Evolutionary conservation across 2,113 vertebrate genomes (phyloP).

Genomic region (Carettochelys insculpta): DNA sequence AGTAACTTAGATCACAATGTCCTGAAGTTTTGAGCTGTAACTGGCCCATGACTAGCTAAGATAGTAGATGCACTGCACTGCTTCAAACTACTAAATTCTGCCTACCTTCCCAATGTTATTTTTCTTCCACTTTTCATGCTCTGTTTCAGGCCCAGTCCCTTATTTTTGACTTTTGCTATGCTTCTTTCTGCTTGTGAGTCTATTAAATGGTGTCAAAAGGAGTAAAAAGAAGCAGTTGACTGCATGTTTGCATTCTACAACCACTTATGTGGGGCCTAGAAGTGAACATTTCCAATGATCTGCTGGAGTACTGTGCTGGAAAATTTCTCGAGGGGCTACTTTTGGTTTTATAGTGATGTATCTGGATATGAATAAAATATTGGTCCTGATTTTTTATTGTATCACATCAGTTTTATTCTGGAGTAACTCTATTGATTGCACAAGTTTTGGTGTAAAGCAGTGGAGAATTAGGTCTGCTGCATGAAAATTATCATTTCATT

Average conservation of each 20-base stretch:
- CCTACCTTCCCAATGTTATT: neutral
- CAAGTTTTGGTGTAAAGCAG: neutral
- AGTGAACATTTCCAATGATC: accelerated
- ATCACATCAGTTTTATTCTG: accelerated
- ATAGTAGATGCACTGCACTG: accelerated
- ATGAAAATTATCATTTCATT: neutral
- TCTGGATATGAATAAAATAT: neutral
- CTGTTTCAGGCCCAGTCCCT: neutral
- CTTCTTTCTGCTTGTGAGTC: neutral
- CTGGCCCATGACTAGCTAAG: accelerated
- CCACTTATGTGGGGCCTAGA: accelerated
- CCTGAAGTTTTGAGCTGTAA: neutral
- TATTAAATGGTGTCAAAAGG: neutral
- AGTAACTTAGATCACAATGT: neutral
- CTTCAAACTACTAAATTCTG: neutral
- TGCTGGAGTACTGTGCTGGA: neutral
- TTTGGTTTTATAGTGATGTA: accelerated
- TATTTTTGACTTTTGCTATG: neutral
- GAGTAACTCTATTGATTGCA: neutral
- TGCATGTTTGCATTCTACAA: neutral
- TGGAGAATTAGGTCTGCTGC: neutral
- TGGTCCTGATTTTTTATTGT: neutral
- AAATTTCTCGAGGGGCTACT: accelerated
- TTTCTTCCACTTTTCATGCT: neutral
- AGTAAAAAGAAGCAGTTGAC: neutral